Evolutionary conservation across 1,140 invertebrate genomes (phyloP), one percentile per base, ranked within the genome.

Genomic region (Drosophila azteca): DNA sequence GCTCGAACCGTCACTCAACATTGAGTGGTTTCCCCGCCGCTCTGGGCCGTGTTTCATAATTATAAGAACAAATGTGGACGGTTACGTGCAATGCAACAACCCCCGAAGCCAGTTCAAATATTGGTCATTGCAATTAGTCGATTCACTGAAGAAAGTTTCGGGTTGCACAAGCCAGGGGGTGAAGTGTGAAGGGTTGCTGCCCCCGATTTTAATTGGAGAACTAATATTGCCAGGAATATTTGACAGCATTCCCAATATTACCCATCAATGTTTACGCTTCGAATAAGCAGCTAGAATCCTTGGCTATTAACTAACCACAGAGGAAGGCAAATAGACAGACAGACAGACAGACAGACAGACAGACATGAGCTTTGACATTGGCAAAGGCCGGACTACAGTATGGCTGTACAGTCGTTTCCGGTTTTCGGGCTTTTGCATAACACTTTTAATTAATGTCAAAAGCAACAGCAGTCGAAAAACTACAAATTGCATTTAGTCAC

Each of bases 361-460:
- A 20, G 31, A 41, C 48, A 52, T 52, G 53, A 39, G 29, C 59
- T 64, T 46, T 74, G 71, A 65, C 69, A 68, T 79, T 77, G 62
- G 45, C 31, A 11, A 9, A 39, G 35, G 11, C 8, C 31, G 29
- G 7, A 29, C 8, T 31, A 8, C 29, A 45, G 46, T 15, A 39
- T 20, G 29, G 50, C 31, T 54, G n/a, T n/a, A n/a, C n/a, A n/a
- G n/a, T n/a, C 50, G 29, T 66, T 78, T 78, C 77, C 62, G 69
- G 64, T 60, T 81, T 81, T 61, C 13, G 57, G 52, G 39, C 43
- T 70, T 70, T 78, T 82, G 75, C 78, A 76, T 82, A 87, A 83
- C 82, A 88, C 75, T 88, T 88, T 87, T 87, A 87, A 87, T 87
- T 73, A 87, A 83, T 83, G 83, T 79, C 83, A 79, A 67, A 62